These are phyloP conservation scores for Drosophila simulans DNA, from an alignment of 1,140 invertebrate genomes.

Conservation along the genomic window DNA sequence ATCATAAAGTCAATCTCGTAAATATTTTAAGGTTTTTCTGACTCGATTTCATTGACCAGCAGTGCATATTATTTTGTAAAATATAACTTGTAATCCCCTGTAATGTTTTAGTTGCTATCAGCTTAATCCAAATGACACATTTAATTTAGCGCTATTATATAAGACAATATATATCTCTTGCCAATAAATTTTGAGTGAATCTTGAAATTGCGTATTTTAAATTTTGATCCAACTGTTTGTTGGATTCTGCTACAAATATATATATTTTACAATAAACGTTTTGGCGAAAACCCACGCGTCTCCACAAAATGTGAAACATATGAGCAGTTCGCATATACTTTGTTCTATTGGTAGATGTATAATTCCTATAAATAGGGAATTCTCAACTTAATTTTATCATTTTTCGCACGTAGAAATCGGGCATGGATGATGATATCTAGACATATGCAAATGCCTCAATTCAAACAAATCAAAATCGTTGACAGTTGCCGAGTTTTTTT, in stretches of 20 bases:
- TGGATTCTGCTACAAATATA: constrained; percentile 15
- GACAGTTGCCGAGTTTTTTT: constrained; percentile 39
- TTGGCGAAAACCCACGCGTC: constrained; percentile 37
- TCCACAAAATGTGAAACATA: constrained; percentile 50
- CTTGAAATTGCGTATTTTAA: constrained; percentile 8
- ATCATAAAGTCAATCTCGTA: neutral
- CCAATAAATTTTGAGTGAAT: constrained; percentile 11
- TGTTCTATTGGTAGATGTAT: constrained; percentile 1
- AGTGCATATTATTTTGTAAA: neutral
- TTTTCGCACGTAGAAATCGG: constrained; percentile 64
- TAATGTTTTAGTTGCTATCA: constrained; percentile 21
- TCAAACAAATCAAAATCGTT: constrained; percentile 73
- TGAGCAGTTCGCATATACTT: constrained; percentile 36
- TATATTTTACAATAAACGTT: constrained; percentile 46
- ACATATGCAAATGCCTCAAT: constrained; percentile 68
- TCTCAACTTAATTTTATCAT: constrained; percentile 66
- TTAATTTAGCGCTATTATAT: neutral
- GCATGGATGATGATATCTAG: constrained; percentile 51
- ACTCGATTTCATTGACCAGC: constrained; percentile 5
- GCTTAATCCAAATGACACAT: constrained; percentile 5
- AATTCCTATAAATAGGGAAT: constrained; percentile 58
- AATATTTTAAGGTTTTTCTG: constrained; percentile 1
- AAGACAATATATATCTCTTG: constrained; percentile 12
- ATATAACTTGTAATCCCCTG: constrained; percentile 14
- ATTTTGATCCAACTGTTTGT: constrained; percentile 9